Conservation (phyloP, 2,113 vertebrate genomes). For the Leucosticte australis region DNA sequence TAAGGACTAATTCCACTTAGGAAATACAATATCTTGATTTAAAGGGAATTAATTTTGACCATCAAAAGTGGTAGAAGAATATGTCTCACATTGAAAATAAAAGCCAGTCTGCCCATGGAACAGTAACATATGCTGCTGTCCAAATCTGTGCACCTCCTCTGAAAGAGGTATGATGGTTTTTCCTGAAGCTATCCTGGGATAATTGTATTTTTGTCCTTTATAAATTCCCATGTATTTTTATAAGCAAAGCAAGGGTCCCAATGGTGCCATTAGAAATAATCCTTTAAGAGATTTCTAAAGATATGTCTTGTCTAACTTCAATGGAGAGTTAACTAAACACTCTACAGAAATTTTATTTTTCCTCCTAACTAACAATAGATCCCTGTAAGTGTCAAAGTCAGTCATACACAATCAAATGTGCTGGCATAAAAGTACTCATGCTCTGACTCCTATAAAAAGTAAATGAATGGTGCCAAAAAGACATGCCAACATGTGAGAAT, state of each 20-base stretch:
- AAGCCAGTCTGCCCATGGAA: not conserved
- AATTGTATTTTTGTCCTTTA: conserved; percentile 38
- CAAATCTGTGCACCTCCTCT: not conserved
- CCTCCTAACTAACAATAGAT: conserved; percentile 26
- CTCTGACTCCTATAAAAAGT: conserved; percentile 43
- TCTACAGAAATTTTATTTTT: conserved; percentile 27
- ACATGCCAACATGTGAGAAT: conserved; percentile 22
- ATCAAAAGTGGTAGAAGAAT: not conserved
- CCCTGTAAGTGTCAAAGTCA: conserved; percentile 29
- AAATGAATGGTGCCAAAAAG: conserved; percentile 24
- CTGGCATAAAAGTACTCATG: not conserved
- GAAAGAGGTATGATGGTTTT: not conserved
- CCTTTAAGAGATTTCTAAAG: conserved; percentile 29
- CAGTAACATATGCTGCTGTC: not conserved
- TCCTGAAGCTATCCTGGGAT: conserved; percentile 8
- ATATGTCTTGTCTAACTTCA: conserved; percentile 14
- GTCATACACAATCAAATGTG: conserved; percentile 19
- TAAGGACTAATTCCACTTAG: not conserved
- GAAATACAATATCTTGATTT: not conserved
- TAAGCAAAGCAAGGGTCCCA: conserved; percentile 4
- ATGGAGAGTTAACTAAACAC: conserved; percentile 8
- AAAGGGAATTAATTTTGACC: not conserved
- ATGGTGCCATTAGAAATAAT: conserved; percentile 5
- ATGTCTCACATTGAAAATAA: not conserved
- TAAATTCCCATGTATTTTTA: conserved; percentile 37